Conservation (phyloP, 1,140 invertebrate species). For the Bombyx mandarina region DNA sequence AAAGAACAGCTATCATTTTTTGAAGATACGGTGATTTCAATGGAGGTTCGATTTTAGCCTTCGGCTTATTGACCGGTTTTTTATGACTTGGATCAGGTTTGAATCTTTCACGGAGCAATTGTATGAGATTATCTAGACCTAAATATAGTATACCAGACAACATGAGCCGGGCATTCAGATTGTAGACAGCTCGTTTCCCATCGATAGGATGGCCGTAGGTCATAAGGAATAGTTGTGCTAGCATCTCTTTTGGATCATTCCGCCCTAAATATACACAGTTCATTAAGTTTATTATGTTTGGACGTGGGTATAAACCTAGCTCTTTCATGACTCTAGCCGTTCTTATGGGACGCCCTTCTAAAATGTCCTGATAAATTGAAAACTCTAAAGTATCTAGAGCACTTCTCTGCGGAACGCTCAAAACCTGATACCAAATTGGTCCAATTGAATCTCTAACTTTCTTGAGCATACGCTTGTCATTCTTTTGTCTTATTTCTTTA, state of each 20-base stretch:
- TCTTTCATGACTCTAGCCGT: constrained; percentile 29
- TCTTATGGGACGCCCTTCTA: constrained; percentile 44
- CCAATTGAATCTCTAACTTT: constrained; percentile 33
- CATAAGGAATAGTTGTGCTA: constrained; percentile 41
- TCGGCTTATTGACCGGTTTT: constrained; percentile 19
- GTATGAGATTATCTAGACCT: constrained; percentile 37
- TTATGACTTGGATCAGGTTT: constrained; percentile 20
- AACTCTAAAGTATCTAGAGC: constrained; percentile 42
- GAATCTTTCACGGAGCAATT: constrained; percentile 35
- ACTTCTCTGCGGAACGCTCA: constrained; percentile 41
- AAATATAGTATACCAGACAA: constrained; percentile 52
- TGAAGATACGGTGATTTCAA: constrained; percentile 47
- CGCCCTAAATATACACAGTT: constrained; percentile 39
- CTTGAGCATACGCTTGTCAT: constrained; percentile 26
- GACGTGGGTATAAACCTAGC: constrained; percentile 42
- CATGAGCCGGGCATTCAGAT: constrained; percentile 44
- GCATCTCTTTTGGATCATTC: constrained; percentile 47
- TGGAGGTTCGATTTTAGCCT: constrained; percentile 20
- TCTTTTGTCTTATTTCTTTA: constrained; percentile 30
- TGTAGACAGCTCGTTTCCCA: constrained; percentile 32
- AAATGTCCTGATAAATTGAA: constrained; percentile 49
- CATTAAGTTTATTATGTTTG: constrained; percentile 37
- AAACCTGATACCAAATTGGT: constrained; percentile 52
- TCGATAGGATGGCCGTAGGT: constrained; percentile 43
- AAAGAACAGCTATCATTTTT: constrained; percentile 38